A percentile compares a stretch with the other conserved stretches of the same genome.
These are phyloP conservation scores for Aurelia sp. DNA, from an alignment of 30 jellyfish, hydroid and myxozoan species.

Conservation along the genomic window DNA sequence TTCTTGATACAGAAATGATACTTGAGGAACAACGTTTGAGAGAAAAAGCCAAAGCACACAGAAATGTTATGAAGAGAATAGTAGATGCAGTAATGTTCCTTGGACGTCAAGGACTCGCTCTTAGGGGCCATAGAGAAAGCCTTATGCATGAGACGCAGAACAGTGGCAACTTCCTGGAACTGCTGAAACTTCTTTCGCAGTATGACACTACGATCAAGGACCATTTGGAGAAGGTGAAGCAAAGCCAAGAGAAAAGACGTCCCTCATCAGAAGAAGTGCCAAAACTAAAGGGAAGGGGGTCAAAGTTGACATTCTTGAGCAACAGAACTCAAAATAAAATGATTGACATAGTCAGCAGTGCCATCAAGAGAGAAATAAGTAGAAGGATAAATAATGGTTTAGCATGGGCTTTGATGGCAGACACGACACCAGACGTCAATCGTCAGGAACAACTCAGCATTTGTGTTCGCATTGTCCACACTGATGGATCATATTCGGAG, in stretches of 20 bases:
- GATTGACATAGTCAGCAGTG: constrained; percentile 39
- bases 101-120: constrained; percentile 55
- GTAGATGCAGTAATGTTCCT: constrained; percentile 11
- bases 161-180: constrained; percentile 23
- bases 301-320: constrained; percentile 55
- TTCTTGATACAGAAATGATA: background rate
- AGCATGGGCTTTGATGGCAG: constrained; percentile 37
- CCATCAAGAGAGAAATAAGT: background rate
- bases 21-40: constrained; percentile 22
- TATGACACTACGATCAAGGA: background rate
- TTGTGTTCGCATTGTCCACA: constrained; percentile 41
- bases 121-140: constrained; percentile 32
- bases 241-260: background rate
- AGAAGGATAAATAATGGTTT: background rate
- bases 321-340: constrained; percentile 24
- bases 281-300: constrained; percentile 38
- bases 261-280: no score
- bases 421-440: constrained; percentile 31
- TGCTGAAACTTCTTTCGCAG: constrained; percentile 10
- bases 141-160: constrained; percentile 7
- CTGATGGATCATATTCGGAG: constrained; percentile 29
- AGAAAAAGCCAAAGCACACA: constrained; percentile 4
- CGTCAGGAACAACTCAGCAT: constrained; percentile 48
- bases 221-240: constrained; percentile 27
- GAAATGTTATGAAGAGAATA: constrained; percentile 18